Evolutionary conservation across 2,888 invertebrate species (phyloP).

Genomic region (Sinelater perroti): DNA sequence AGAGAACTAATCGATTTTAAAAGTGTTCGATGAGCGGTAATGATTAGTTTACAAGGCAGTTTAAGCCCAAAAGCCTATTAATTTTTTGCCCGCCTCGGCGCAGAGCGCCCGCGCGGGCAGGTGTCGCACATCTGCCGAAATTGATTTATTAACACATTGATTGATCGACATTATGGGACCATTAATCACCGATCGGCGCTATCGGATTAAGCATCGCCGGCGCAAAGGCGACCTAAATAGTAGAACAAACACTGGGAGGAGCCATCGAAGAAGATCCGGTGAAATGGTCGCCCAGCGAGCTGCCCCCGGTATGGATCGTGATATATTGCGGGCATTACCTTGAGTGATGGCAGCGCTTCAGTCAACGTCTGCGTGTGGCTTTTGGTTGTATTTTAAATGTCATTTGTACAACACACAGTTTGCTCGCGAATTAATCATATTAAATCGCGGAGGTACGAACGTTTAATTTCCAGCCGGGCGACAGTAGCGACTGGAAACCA

Average conservation of each 20-base stretch:
- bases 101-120: conserved; percentile 27
- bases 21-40: conserved; percentile 54
- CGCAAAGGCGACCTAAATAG: conserved; percentile 1
- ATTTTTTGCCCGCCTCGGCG: conserved; percentile 39
- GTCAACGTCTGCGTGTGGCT: conserved; percentile 55
- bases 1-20: conserved; percentile 52
- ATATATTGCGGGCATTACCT: conserved; percentile 51
- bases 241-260: conserved; percentile 23
- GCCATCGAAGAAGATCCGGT: conserved; percentile 13
- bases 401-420: conserved; percentile 49
- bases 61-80: conserved; percentile 49
- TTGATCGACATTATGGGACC: conserved; percentile 34
- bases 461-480: conserved; percentile 10
- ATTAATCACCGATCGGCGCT: conserved; percentile 30
- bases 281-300: conserved; percentile 28
- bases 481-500: conserved; percentile 3
- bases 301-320: conserved; percentile 36
- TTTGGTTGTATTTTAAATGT: conserved; percentile 52
- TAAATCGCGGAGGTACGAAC: conserved; percentile 23
- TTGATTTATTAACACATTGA: conserved; percentile 37
- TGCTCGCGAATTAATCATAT: conserved; percentile 41
- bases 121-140: conserved; percentile 36
- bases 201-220: conserved; percentile 30
- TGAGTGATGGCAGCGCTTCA: conserved; percentile 55
- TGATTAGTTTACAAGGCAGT: conserved; percentile 46